A percentile compares a stretch with the other conserved stretches of the same genome.
Evolutionary conservation across 2,888 invertebrate genomes (phyloP).

Genomic region (Pinctada fucata): DNA sequence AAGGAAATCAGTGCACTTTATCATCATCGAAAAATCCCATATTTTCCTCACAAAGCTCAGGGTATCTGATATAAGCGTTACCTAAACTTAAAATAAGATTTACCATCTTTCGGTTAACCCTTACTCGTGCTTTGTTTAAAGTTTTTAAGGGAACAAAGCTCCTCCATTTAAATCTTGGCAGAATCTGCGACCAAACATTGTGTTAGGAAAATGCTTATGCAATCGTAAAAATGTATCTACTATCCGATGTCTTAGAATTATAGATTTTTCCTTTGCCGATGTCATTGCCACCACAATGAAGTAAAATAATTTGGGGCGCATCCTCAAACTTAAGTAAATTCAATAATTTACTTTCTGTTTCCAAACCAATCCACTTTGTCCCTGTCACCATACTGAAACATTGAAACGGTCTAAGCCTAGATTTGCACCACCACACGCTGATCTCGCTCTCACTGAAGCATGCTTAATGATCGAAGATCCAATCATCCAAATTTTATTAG

Average conservation of each 20-base stretch:
- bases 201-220: background rate
- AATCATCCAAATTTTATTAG: too few species aligned
- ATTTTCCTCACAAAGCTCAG: background rate
- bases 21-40: constrained; percentile 3
- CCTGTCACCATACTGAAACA: too few species aligned
- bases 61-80: constrained; percentile 8
- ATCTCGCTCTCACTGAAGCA: too few species aligned
- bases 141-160: background rate
- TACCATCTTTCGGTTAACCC: background rate
- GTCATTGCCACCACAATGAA: constrained; percentile 6
- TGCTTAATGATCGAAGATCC: too few species aligned
- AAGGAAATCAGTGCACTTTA: background rate
- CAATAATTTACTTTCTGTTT: too few species aligned
- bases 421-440: too few species aligned
- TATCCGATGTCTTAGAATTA: background rate
- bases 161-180: constrained; percentile 6
- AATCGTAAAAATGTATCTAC: background rate
- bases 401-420: too few species aligned
- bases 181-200: constrained; percentile 9
- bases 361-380: too few species aligned
- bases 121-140: background rate
- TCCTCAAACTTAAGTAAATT: background rate
- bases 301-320: background rate
- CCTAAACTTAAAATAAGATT: background rate
- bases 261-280: background rate